Percentiles rank a stretch among this genome's conserved stretches.
Evolutionary conservation across 2,888 invertebrate genomes (phyloP).

Genomic region (Cryptocephalus primarius): DNA sequence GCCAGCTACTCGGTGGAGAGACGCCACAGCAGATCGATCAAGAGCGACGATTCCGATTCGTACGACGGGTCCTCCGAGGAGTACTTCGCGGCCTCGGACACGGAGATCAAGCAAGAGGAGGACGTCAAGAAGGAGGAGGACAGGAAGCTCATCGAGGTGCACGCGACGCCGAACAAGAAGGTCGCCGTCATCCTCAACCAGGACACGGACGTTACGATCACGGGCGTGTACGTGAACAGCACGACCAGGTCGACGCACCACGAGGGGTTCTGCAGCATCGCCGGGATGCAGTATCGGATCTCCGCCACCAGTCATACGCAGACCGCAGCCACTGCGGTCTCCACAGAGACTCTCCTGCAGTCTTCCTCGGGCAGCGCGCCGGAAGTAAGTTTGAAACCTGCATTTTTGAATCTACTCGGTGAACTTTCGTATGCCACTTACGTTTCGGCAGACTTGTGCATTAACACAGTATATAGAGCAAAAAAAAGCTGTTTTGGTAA

Average conservation of each 20-base stretch:
- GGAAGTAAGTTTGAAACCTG: constrained; percentile 35
- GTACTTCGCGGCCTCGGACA: constrained; percentile 39
- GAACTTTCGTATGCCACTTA: too few relatives aligned
- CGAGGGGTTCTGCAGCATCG: constrained; percentile 74
- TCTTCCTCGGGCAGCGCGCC: constrained; percentile 27
- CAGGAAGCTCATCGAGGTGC: constrained; percentile 30
- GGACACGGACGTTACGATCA: constrained; percentile 80
- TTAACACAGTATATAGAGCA: too few relatives aligned
- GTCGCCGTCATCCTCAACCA: constrained; percentile 75
- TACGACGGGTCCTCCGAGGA: constrained; percentile 43
- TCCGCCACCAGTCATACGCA: constrained; percentile 78
- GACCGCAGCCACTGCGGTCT: constrained; percentile 73
- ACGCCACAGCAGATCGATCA: constrained; percentile 43
- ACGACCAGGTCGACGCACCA: constrained; percentile 65
- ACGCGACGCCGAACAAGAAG: constrained; percentile 41
- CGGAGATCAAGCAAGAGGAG: constrained; percentile 34
- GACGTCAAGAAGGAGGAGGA: constrained; percentile 45
- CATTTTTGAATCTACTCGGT: too few relatives aligned
- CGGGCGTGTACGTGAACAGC: constrained; percentile 71
- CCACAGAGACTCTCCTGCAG: constrained; percentile 46
- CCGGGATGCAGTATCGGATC: constrained; percentile 78
- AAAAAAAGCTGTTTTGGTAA: too few relatives aligned
- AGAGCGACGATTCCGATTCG: constrained; percentile 37
- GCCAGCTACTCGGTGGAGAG: constrained; percentile 73
- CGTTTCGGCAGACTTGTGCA: too few relatives aligned